Evolutionary conservation across 2,113 vertebrate genomes (phyloP), one percentile per base, ranked within the genome.

Genomic region (Chaetodon trifascialis): DNA sequence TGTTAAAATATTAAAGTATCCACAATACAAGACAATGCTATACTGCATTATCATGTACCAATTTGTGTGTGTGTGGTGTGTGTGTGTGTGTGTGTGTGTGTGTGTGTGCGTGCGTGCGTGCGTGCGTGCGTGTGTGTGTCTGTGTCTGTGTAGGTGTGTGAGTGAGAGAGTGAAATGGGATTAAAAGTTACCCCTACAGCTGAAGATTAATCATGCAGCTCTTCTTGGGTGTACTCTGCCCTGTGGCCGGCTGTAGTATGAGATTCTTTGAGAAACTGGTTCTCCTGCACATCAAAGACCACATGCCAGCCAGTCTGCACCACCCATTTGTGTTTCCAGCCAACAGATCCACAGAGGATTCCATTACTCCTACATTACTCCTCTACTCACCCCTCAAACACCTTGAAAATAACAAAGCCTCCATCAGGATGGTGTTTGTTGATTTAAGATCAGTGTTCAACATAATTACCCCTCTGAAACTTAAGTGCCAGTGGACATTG

Each of bases 241-340:
- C 70, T 16, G 44, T 36, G 47, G 69, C 38, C 0, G 49, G 23
- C 7, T 54, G 16, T 46, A 30, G 30, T 40, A 54, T 65, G 74
- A 55, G 42, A 56, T 0, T 17, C 49, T 73, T 69, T 58, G 76
- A 76, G 62, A 25, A 80, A 70, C 80, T 7, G 51, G 42, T 59
- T 68, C 55, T 59, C 3, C 7, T 30, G 65, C 65, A 82, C 79
- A 72, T 85, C 83, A 82, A 76, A 85, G 59, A 67, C 30, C 46
- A 62, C 12, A 21, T 59, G 44, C 34, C 67, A 49, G 59, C 44
- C 72, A 38, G 71, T 44, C 49, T 52, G 23, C 34, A 84, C 51
- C 54, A 12, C 34, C 55, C 25, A 36, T 40, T 40, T 60, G 75
- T n/a, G 30, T 19, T 51, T 25, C 19, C 49, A 55, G 60, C 62